phyloP scores from a whole-genome alignment of 2,888 invertebrate species.

The Sphecodes monilicornis region DNA sequence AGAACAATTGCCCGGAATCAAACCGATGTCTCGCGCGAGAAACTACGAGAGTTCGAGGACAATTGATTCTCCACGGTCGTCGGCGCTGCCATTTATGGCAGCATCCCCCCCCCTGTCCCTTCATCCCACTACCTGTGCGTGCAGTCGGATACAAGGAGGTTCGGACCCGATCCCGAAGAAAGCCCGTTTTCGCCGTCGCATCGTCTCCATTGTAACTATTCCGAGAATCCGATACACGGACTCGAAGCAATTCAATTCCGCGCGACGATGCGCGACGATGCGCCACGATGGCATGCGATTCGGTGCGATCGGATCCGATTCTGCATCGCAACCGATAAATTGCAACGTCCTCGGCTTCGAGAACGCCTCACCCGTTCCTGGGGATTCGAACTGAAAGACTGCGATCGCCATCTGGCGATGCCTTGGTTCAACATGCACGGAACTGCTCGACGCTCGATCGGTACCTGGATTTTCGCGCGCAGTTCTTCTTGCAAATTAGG shows the following conservation, averaged over 20 bases:
- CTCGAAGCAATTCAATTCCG: background rate
- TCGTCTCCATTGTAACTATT: background rate
- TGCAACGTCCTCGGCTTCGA: slow-evolving; percentile 7
- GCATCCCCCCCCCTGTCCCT: slow-evolving; percentile 40
- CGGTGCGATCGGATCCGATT: background rate
- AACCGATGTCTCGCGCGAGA: background rate
- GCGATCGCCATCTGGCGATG: slow-evolving; percentile 70
- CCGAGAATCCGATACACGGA: background rate
- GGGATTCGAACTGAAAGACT: slow-evolving; percentile 43
- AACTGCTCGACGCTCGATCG: slow-evolving; percentile 54
- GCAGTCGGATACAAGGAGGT: slow-evolving; percentile 36
- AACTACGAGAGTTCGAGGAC: slow-evolving; percentile 38
- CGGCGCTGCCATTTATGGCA: slow-evolving; percentile 68
- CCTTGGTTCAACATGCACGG: slow-evolving; percentile 34
- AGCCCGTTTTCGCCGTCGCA: background rate
- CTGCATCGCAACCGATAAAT: slow-evolving; percentile 11
- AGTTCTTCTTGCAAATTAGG: background rate
- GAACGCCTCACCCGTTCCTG: slow-evolving; percentile 26
- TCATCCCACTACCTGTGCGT: slow-evolving; percentile 52
- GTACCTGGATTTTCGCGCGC: slow-evolving; percentile 8
- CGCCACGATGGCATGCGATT: background rate
- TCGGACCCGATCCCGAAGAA: background rate
- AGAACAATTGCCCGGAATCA: slow-evolving; percentile 60
- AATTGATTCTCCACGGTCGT: slow-evolving; percentile 55
- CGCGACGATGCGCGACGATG: background rate